These are phyloP conservation scores for Anoplopoma fimbria DNA, from an alignment of 2,113 vertebrate genomes.

Conservation along the genomic window DNA sequence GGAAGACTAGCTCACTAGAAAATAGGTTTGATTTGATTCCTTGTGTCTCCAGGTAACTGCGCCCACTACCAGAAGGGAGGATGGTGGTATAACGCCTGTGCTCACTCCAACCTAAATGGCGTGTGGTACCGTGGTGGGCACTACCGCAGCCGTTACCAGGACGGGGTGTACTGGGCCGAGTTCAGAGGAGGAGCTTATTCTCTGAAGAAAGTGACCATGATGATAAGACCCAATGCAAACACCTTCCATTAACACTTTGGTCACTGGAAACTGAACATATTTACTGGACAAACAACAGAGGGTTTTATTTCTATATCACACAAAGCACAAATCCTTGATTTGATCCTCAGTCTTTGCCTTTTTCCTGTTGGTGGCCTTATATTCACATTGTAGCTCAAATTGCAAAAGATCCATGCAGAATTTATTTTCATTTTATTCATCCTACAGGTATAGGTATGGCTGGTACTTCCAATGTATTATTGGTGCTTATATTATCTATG, in stretches of 20 bases:
- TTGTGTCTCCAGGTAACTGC: constrained; percentile 87
- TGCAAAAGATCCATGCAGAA: background rate
- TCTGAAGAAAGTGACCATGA: constrained; percentile 94
- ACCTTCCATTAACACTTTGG: constrained; percentile 86
- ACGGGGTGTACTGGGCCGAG: constrained; percentile 94
- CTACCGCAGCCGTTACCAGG: constrained; percentile 93
- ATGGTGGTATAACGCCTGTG: constrained; percentile 96
- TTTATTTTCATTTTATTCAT: background rate
- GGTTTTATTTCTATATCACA: background rate
- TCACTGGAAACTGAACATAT: background rate
- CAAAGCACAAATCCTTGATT: background rate
- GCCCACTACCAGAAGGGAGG: constrained; percentile 96
- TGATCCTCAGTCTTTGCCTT: background rate
- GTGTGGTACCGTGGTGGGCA: constrained; percentile 95
- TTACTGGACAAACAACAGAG: background rate
- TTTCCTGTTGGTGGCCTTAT: constrained; percentile 6
- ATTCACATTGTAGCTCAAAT: background rate
- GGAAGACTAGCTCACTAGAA: background rate
- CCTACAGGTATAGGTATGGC: background rate
- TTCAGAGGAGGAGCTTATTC: constrained; percentile 94
- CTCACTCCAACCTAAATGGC: constrained; percentile 94
- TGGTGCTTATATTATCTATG: constrained; percentile 4
- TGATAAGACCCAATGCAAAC: constrained; percentile 93
- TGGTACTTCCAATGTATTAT: background rate
- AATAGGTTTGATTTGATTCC: background rate